Evolutionary conservation across 2,797 vertebrate genomes (phyloP), one percentile per base, ranked within the genome.

Genomic region (Borostomias antarcticus): DNA sequence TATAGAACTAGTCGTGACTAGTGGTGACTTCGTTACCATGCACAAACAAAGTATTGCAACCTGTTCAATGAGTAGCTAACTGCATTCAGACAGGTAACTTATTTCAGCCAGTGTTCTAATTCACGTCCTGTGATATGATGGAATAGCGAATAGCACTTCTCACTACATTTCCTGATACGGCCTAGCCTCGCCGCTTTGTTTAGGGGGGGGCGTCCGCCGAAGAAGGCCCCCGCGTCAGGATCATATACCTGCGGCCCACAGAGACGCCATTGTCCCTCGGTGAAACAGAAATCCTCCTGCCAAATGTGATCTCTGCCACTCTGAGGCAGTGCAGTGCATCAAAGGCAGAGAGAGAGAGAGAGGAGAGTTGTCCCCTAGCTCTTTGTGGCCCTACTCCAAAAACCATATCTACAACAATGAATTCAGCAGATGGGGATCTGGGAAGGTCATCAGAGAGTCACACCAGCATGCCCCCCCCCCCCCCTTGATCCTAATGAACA

Each of bases 21-120:
- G n/a, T n/a, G n/a, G 84, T 87, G 76, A 77, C 86, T 86, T 87
- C 82, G 82, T 84, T 72, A 79, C 81, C 78, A 73, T 76, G 83
- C 75, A 78, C 78, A 85, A 88, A 86, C 77, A 88, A 78, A 78
- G 66, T 69, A 75, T 37, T 23, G 69, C 76, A 76, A 79, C 77
- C 75, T 43, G 80, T 69, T 89, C 83, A 89, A 88, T 90, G 75
- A 89, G 86, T 89, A 90, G 88, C 88, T 63, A 90, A 89, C 88
- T 63, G 85, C 64, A 8, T 75, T 66, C 54, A 80, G 62, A 35
- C 33, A 30, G 56, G 53, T 77, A 73, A 81, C 68, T 78, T 66
- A 64, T 74, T 84, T 72, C 78, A 73, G n/a, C 58, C 64, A 53
- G 70, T n/a, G 25, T 35, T 63, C 71, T 50, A 25, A 19, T 52